These are phyloP conservation scores for Leptinotarsa undecemlineata DNA, from an alignment of 1,140 invertebrate species.

Conservation along the genomic window DNA sequence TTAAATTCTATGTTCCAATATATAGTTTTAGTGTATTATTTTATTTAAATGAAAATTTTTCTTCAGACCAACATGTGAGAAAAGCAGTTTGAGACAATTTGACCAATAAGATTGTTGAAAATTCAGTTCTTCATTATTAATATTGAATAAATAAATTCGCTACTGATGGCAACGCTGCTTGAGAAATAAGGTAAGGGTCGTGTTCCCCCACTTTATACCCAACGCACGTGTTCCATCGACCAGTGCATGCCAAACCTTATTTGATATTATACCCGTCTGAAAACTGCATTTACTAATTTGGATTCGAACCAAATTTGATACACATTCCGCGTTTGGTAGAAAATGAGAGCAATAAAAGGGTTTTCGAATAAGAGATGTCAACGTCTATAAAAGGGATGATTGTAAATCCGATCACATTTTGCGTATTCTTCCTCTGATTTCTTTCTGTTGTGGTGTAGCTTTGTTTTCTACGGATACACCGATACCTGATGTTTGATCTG, in stretches of 20 bases:
- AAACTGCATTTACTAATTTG: conserved; percentile 52
- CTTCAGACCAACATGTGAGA: no score
- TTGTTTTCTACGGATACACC: neutral
- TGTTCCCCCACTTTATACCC: neutral
- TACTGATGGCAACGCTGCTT: neutral
- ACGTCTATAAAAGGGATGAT: conserved; percentile 30
- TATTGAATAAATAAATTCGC: no score
- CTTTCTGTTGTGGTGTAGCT: conserved; percentile 26
- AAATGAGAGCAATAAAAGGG: conserved; percentile 45
- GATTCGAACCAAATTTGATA: conserved; percentile 52
- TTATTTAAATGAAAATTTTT: no score
- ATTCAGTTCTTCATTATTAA: no score
- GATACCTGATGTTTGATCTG: no score
- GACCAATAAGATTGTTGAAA: no score
- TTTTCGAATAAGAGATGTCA: conserved; percentile 24
- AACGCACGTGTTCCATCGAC: neutral
- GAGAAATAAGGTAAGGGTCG: conserved; percentile 5
- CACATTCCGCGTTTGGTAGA: conserved; percentile 48
- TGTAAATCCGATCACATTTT: conserved; percentile 26
- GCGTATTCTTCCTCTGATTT: conserved; percentile 31
- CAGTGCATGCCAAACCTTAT: conserved; percentile 49
- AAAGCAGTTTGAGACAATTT: no score
- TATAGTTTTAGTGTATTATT: no score
- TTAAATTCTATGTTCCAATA: no score
- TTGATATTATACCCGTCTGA: conserved; percentile 49